A percentile compares a stretch with the other conserved stretches of the same genome.
These are phyloP conservation scores for Cheilosia grossa DNA, from an alignment of 2,888 invertebrate genomes.

Conservation along the genomic window DNA sequence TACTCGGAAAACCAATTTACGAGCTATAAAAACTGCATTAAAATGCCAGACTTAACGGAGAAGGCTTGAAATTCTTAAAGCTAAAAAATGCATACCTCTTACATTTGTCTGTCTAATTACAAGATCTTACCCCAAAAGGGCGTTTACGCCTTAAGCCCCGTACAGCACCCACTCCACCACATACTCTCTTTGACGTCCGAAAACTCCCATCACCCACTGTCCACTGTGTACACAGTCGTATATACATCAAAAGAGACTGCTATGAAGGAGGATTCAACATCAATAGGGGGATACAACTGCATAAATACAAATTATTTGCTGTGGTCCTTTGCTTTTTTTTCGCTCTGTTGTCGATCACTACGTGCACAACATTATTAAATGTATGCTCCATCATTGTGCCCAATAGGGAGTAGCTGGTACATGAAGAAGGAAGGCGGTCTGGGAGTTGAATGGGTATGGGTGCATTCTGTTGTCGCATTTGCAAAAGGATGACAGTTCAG, in stretches of 20 bases:
- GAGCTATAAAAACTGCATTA: too few relatives aligned
- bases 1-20: too few relatives aligned
- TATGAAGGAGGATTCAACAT: constrained; percentile 7
- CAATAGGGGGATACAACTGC: constrained; percentile 11
- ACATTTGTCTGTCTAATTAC: too few relatives aligned
- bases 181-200: background rate
- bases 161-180: too few relatives aligned
- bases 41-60: too few relatives aligned
- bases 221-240: background rate
- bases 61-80: too few relatives aligned
- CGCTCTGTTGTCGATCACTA: constrained; percentile 34
- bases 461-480: too few relatives aligned
- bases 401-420: background rate
- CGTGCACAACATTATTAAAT: constrained; percentile 61
- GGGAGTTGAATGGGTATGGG: background rate
- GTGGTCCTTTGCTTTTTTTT: constrained; percentile 7
- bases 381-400: constrained; percentile 26
- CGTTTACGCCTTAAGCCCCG: too few relatives aligned
- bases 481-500: too few relatives aligned
- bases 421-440: background rate
- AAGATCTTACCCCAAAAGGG: too few relatives aligned
- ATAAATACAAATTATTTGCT: constrained; percentile 47
- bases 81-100: too few relatives aligned
- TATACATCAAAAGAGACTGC: constrained; percentile 11
- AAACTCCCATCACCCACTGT: constrained; percentile 18